These are phyloP conservation scores for Tortrix viridana DNA, from an alignment of 2,888 invertebrate species.

Conservation along the genomic window DNA sequence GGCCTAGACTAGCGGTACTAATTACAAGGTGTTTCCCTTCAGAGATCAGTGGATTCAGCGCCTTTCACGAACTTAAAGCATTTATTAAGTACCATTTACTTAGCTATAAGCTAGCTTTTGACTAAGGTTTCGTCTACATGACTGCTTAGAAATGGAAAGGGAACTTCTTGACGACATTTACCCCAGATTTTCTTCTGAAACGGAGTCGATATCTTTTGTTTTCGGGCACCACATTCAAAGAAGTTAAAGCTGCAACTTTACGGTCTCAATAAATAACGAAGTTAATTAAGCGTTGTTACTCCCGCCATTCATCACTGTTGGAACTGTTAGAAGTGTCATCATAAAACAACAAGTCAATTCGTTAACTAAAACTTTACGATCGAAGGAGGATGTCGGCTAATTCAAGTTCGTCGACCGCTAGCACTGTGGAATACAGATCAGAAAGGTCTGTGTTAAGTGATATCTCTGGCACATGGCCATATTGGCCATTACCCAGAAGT, in stretches of 20 bases:
- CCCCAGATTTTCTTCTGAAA: no score
- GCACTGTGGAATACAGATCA: slow-evolving; percentile 19
- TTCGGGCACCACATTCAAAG: no score
- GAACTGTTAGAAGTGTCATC: slow-evolving; percentile 40
- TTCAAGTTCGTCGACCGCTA: slow-evolving; percentile 55
- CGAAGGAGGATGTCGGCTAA: slow-evolving; percentile 57
- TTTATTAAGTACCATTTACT: no score
- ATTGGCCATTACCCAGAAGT: not conserved
- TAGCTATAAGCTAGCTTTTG: not conserved
- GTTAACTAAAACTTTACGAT: slow-evolving; percentile 46
- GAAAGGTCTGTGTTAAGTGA: slow-evolving; percentile 1
- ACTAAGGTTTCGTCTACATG: no score
- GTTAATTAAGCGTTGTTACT: not conserved
- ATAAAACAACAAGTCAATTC: slow-evolving; percentile 51
- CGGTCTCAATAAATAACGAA: not conserved
- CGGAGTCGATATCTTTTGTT: no score
- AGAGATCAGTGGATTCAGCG: slow-evolving; percentile 10
- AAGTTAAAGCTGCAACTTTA: not conserved
- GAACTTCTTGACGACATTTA: no score
- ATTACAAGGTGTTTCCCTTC: slow-evolving; percentile 33
- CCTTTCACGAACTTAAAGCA: slow-evolving; percentile 9
- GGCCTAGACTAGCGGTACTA: slow-evolving; percentile 14
- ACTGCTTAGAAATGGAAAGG: no score
- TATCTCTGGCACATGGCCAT: slow-evolving; percentile 23
- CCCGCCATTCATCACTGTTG: slow-evolving; percentile 4